phyloP scores from a whole-genome alignment of 2,888 invertebrate genomes.

The Papilio protenor region DNA sequence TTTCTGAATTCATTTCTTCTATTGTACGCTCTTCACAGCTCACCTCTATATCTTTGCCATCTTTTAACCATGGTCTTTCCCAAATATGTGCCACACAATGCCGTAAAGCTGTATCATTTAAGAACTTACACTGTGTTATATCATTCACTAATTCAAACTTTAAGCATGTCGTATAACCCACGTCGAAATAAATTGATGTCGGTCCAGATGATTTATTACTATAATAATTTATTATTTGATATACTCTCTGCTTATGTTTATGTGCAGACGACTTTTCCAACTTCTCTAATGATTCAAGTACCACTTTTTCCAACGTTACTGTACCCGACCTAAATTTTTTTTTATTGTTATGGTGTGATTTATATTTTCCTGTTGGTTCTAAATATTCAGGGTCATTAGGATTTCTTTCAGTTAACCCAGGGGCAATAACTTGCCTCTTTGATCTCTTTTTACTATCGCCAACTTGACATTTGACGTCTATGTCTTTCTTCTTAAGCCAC shows the following conservation, averaged over 20 bases:
- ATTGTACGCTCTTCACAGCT: conserved; percentile 70
- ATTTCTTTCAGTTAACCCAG: not conserved
- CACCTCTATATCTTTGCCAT: conserved; percentile 68
- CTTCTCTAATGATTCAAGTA: conserved; percentile 66
- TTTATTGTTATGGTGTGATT: not conserved
- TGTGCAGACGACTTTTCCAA: conserved; percentile 69
- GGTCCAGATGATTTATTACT: conserved; percentile 67
- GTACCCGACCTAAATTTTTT: conserved; percentile 11
- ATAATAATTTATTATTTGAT: conserved; percentile 67
- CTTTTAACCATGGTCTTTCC: conserved; percentile 69
- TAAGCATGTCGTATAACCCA: conserved; percentile 73
- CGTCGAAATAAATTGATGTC: conserved; percentile 75
- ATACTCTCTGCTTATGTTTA: conserved; percentile 69
- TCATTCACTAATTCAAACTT: conserved; percentile 74
- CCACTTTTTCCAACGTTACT: conserved; percentile 60
- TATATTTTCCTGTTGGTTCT: too few species aligned
- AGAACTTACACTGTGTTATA: conserved; percentile 65
- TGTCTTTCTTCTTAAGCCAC: conserved; percentile 54
- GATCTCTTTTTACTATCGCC: conserved; percentile 42
- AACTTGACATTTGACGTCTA: conserved; percentile 51
- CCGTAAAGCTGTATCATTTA: conserved; percentile 70
- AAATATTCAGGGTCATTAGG: not conserved
- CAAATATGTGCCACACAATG: conserved; percentile 70
- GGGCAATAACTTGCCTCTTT: conserved; percentile 46
- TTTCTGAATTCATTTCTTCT: conserved; percentile 65